Base-by-base conservation (phyloP, 2,113 vertebrate species). In the Choloepus hoffmanni region DNA sequence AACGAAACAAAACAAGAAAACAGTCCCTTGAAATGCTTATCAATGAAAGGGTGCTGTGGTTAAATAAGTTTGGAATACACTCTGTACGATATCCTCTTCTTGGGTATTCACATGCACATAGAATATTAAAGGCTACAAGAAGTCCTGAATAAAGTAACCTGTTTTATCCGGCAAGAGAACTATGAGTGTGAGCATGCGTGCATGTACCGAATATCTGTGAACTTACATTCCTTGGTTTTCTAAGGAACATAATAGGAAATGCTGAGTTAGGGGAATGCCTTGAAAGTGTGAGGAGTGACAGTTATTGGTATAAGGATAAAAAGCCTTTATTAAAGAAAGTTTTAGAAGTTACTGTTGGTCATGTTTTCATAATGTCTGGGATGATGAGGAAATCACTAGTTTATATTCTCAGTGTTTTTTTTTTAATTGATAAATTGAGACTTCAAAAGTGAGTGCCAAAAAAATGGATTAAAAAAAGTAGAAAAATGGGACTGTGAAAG, bases 351-450 rank as follows among this genome's bases (percentile, higher is more conserved):
- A 93, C 26, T 91, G 65, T 91, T 67, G 33, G 23, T 94, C 24
- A 94, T 73, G 19, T 93, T 90, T 95, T 95, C 70, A 48, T 93
- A 93, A 81, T 92, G 15, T 88, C 72, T 82, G 30, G 84, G 36
- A 63, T 95, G 63, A 63, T 95, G 45, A 93, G 73, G 58, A 79
- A 86, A 89, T 94, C 77, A 60, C 63, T 94, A 26, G 70, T 89
- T 55, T 87, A 16, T 87, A 14, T 67, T 58, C 19, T 85, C 67
- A 86, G 36, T 36, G 18, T 82, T 91, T 84, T 95, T 95, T 91
- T 84, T 63, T 55, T 55, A 55, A 36, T 68, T 36, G 36, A 68
- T 94, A 72, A 60, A 5, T 73, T 24, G 33, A 85, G 28, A 76
- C 40, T 84, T 95, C 33, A 82, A 92, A 92, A 95, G 43, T 90